A percentile compares a stretch with the other conserved stretches of the same genome.
These are phyloP conservation scores for Diachasma alloeum DNA, from an alignment of 1,140 invertebrate species.

Conservation along the genomic window DNA sequence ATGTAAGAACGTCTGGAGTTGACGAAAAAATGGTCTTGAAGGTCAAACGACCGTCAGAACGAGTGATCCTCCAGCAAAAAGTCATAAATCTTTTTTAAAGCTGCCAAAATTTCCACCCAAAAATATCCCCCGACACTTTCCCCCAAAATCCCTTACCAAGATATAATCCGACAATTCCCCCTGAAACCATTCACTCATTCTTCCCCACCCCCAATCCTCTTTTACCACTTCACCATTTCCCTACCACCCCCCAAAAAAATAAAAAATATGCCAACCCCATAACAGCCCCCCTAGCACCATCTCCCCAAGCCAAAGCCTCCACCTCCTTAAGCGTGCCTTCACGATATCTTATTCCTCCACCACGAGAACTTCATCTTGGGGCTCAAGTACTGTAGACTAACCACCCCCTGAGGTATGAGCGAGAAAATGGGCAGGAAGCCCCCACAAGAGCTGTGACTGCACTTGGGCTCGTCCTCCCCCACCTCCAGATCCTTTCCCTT, in stretches of 20 bases:
- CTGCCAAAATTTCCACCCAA: no score
- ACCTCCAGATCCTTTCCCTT: slow-evolving; percentile 30
- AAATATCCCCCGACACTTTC: no score
- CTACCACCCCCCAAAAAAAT: background rate
- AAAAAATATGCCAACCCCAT: background rate
- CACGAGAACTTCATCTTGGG: slow-evolving; percentile 72
- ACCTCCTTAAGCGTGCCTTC: slow-evolving; percentile 62
- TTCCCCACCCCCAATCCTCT: no score
- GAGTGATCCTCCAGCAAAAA: no score
- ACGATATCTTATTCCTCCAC: slow-evolving; percentile 76
- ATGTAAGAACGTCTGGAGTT: no score
- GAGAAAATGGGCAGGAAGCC: slow-evolving; percentile 60
- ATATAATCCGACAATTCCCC: no score
- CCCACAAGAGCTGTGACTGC: slow-evolving; percentile 55
- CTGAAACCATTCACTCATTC: no score
- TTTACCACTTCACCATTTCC: background rate
- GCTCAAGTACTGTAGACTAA: slow-evolving; percentile 63
- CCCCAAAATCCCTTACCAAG: no score
- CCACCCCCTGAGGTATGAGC: slow-evolving; percentile 58
- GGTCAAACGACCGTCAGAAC: no score
- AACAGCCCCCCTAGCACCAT: background rate
- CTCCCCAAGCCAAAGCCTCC: background rate
- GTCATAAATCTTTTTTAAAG: no score
- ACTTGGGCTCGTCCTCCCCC: slow-evolving; percentile 41
- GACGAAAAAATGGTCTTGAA: no score